These are phyloP conservation scores for Manis pentadactyla DNA, from an alignment of 2,797 vertebrate species.

Conservation along the genomic window DNA sequence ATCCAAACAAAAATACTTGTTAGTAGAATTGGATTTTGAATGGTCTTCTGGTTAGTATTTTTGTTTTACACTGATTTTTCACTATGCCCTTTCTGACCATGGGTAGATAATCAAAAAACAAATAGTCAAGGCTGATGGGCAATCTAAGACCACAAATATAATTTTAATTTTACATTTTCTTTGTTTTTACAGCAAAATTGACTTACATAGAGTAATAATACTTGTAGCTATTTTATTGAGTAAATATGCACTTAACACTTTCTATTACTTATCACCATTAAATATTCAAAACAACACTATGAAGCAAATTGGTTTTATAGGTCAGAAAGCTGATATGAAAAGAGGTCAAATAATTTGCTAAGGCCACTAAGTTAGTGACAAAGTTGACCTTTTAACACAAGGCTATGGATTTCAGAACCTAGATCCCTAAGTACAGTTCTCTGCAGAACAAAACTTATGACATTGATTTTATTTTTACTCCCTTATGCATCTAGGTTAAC, in stretches of 20 bases:
- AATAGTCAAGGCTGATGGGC: neutral
- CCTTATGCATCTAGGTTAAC: neutral
- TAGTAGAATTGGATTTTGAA: neutral
- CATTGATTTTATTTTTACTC: neutral
- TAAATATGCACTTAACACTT: neutral
- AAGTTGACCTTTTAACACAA: neutral
- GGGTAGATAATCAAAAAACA: neutral
- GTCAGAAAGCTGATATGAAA: neutral
- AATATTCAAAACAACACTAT: neutral
- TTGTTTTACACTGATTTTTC: neutral
- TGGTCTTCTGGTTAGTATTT: neutral
- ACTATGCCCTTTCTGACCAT: neutral
- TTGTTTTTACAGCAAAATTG: neutral
- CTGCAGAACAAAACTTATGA: neutral
- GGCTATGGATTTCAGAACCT: neutral
- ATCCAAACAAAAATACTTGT: neutral
- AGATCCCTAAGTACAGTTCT: neutral
- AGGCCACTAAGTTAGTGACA: neutral
- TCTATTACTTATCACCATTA: neutral
- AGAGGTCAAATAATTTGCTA: neutral
- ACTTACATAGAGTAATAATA: neutral
- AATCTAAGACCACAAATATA: neutral
- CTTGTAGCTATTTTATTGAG: neutral
- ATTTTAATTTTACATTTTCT: neutral
- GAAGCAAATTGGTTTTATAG: neutral